Evolutionary conservation across 2,888 invertebrate species (phyloP), one percentile per base, ranked within the genome.

Genomic region (Caenorhabditis virilis): DNA sequence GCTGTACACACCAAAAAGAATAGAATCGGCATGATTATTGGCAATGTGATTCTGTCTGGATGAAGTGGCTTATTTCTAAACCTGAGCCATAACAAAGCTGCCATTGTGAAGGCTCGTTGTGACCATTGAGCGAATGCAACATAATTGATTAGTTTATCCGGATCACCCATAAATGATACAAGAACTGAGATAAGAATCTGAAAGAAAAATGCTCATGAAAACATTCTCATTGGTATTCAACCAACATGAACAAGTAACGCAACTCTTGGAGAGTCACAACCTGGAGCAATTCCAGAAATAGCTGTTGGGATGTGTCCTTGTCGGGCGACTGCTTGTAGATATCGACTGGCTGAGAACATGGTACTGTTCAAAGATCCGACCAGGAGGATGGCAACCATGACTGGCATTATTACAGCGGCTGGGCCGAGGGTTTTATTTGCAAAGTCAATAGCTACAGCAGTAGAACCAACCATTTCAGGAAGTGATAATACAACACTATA

Each of bases 71-170:
- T 54, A 5, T 62, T 51, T 22, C 69, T 42, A 54, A 77, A 62
- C 25, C 79, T 51, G 26, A 82, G 76, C 50, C 67, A 80, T 23
- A 82, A 48, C n/a, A 82, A 61, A 16, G 78, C 77, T n/a, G 71
- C 43, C 73, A 82, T 80, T 22, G 80, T 81, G 51, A 78, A 66
- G 2, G 74, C 73, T 18, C 82, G 58, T 46, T 82, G 78, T n/a
- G 75, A 72, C 82, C 82, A 82, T 49, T 77, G 77, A 2, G 77
- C 74, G 45, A 81, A 80, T 7, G 76, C 76, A 7, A 78, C 76
- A 58, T 79, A 81, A 58, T 76, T 75, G 54, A 81, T 77, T 41
- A 81, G 50, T 26, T 77, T 67, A 49, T 76, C 60, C 33, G 78
- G 65, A 50, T 78, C 70, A 11, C 79, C 80, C 33, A 71, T 52